phyloP scores from a whole-genome alignment of 2,113 vertebrate genomes.

The Nipponia nippon region DNA sequence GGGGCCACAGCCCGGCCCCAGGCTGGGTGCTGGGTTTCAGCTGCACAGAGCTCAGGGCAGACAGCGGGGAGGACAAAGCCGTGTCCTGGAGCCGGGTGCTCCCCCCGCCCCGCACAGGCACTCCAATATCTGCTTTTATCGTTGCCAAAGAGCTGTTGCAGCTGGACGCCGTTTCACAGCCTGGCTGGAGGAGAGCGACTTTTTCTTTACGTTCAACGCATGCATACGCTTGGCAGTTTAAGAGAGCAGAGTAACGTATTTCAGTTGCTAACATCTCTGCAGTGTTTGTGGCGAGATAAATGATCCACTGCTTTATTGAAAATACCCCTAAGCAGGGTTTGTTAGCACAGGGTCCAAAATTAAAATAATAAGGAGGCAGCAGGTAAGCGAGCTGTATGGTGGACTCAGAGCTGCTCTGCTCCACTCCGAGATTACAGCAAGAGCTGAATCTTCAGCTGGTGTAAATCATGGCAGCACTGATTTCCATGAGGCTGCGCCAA shows the following conservation, averaged over 20 bases:
- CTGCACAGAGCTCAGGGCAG: background rate
- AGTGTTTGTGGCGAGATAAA: accelerated
- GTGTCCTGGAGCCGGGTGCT: background rate
- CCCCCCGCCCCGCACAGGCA: background rate
- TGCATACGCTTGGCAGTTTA: accelerated
- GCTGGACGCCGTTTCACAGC: background rate
- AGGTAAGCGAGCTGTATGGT: background rate
- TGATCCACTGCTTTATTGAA: accelerated
- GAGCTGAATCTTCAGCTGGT: background rate
- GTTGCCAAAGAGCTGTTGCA: background rate
- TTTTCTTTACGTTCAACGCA: background rate
- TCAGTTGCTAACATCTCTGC: background rate
- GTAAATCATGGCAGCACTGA: background rate
- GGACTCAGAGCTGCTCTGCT: accelerated
- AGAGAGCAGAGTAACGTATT: accelerated
- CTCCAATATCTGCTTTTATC: background rate
- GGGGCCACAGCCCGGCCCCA: background rate
- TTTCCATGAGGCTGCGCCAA: background rate
- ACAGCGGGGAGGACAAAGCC: background rate
- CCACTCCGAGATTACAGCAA: accelerated
- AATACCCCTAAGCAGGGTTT: background rate
- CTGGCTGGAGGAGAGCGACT: background rate
- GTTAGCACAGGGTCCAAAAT: background rate
- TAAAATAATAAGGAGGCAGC: accelerated
- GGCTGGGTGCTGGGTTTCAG: background rate